Evolutionary conservation across 2,113 vertebrate species (phyloP).

Genomic region (Melospiza georgiana): DNA sequence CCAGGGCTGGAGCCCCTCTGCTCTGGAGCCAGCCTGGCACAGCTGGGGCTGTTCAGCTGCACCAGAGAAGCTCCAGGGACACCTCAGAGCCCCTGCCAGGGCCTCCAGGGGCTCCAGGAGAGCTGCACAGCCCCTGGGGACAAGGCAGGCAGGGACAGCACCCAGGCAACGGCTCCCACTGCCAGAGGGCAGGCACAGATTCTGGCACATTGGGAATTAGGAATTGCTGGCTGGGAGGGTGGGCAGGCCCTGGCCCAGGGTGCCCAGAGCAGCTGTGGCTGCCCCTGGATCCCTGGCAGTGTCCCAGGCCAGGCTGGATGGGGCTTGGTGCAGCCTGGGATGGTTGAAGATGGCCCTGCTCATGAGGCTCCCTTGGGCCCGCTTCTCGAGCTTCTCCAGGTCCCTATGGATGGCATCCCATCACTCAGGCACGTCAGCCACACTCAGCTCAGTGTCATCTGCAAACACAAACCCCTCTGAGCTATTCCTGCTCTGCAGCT

Average conservation of each 20-base stretch:
- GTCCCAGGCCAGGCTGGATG: accelerated
- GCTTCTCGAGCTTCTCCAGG: not conserved
- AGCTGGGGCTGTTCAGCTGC: not conserved
- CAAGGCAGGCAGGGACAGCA: not conserved
- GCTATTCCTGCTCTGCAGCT: not conserved
- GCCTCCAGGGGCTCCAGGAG: not conserved
- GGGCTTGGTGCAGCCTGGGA: accelerated
- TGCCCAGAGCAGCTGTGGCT: not conserved
- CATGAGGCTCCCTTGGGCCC: not conserved
- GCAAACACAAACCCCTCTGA: not conserved
- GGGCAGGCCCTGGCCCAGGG: no score
- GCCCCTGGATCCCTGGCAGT: not conserved
- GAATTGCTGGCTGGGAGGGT: accelerated
- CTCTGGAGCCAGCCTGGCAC: not conserved
- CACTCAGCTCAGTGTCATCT: not conserved
- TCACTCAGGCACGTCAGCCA: accelerated
- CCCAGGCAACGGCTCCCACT: not conserved
- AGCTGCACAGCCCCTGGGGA: not conserved
- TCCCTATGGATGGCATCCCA: not conserved
- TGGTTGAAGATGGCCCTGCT: accelerated
- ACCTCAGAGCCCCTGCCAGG: not conserved
- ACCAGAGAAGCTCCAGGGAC: not conserved
- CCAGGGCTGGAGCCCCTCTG: not conserved
- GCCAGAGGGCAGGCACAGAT: not conserved
- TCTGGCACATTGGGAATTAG: not conserved